Percentiles rank a stretch among this genome's conserved stretches.
phyloP scores from a whole-genome alignment of 2,113 vertebrate species.

The Caretta caretta region DNA sequence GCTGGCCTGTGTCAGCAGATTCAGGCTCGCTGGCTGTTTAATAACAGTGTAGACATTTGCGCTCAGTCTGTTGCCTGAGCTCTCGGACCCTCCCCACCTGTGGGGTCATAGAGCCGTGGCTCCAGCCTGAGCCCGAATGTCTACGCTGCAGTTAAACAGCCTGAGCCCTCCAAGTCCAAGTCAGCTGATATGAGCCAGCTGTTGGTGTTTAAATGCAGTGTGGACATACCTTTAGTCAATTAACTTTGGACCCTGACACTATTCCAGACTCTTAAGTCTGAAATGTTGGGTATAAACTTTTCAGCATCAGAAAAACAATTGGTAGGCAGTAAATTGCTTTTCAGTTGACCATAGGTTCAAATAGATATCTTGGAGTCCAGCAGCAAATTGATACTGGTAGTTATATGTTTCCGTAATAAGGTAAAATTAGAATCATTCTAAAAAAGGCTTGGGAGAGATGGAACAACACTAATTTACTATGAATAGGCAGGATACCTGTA shows the following conservation, averaged over 20 bases:
- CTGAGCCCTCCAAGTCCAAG: neutral
- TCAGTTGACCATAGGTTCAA: neutral
- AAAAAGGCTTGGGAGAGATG: neutral
- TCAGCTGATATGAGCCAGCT: neutral
- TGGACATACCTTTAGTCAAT: neutral
- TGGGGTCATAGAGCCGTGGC: neutral
- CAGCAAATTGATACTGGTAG: conserved; percentile 21
- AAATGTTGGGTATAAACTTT: neutral
- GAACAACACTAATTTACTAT: neutral
- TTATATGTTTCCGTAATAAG: neutral
- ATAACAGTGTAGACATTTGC: neutral
- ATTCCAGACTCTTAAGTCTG: too few relatives aligned
- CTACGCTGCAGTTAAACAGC: neutral
- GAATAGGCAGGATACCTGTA: neutral
- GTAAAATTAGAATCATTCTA: neutral
- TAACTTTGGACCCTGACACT: too few relatives aligned
- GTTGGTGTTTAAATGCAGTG: neutral
- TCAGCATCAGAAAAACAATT: neutral
- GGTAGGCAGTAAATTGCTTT: neutral
- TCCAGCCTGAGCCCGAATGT: neutral
- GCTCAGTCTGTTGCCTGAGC: neutral
- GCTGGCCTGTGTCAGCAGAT: neutral
- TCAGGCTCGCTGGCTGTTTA: neutral
- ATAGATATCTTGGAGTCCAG: neutral
- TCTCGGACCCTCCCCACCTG: neutral